phyloP scores from a whole-genome alignment of 1,140 invertebrate genomes.

The Dufourea novaeangliae region DNA sequence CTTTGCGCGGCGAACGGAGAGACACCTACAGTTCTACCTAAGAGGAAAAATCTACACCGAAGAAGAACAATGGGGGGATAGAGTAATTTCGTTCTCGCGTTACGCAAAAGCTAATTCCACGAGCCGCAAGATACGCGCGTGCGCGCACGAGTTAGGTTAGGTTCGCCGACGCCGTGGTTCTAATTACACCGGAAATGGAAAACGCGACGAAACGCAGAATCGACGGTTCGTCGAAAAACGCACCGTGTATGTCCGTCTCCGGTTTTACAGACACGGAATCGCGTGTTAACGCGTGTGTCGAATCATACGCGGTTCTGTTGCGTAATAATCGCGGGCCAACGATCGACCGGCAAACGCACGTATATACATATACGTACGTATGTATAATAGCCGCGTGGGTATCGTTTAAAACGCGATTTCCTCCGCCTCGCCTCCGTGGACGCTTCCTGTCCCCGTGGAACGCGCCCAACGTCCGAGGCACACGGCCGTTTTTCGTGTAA shows the following conservation, averaged over 20 bases:
- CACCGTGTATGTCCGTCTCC: no score
- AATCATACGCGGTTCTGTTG: not conserved
- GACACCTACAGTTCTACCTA: conserved; percentile 40
- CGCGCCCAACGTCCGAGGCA: not conserved
- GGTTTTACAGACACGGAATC: no score
- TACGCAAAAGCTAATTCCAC: conserved; percentile 43
- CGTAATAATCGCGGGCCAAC: conserved; percentile 21
- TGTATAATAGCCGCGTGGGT: conserved; percentile 10
- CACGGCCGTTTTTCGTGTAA: conserved; percentile 37
- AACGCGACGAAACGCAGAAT: conserved; percentile 38
- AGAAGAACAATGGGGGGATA: conserved; percentile 21
- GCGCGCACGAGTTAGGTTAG: no score
- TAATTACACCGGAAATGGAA: conserved; percentile 66
- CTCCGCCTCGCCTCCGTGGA: not conserved
- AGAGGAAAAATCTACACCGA: not conserved
- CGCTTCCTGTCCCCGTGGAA: conserved; percentile 23
- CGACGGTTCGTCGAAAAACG: no score
- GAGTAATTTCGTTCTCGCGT: conserved; percentile 48
- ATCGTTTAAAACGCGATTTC: conserved; percentile 51
- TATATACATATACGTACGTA: no score
- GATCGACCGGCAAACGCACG: no score
- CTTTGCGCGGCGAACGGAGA: conserved; percentile 30
- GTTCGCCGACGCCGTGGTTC: not conserved
- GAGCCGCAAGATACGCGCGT: not conserved
- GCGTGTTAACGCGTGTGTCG: not conserved